These are phyloP conservation scores for Philopedon plagiatum DNA, from an alignment of 2,888 invertebrate species.

Conservation along the genomic window DNA sequence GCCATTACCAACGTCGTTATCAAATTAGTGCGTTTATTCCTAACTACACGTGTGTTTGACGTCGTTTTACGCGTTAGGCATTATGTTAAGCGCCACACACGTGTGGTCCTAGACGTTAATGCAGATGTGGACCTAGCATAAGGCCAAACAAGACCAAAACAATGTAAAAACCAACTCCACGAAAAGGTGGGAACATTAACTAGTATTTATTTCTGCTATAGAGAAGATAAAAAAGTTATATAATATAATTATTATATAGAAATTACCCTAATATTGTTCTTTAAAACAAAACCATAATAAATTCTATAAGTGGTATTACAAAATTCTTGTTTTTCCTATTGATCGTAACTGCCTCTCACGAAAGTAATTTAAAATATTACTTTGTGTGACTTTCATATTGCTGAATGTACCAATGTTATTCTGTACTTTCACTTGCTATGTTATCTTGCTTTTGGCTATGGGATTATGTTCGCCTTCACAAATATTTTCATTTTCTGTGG, in stretches of 20 bases:
- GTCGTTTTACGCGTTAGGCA: too few relatives aligned
- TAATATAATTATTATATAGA: background rate
- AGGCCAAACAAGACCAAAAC: too few relatives aligned
- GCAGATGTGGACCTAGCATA: too few relatives aligned
- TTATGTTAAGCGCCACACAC: too few relatives aligned
- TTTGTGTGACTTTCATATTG: conserved; percentile 12
- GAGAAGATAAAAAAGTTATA: background rate
- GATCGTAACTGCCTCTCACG: conserved; percentile 10
- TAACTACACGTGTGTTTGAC: too few relatives aligned
- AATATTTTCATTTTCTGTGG: background rate
- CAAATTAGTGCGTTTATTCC: too few relatives aligned
- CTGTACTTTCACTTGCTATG: conserved; percentile 1
- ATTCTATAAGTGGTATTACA: background rate
- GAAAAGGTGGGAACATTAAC: too few relatives aligned
- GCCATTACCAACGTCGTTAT: too few relatives aligned
- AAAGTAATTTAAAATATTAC: conserved; percentile 9
- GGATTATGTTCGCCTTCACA: background rate
- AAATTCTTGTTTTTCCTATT: conserved; percentile 7
- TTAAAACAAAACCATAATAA: conserved; percentile 1
- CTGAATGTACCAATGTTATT: conserved; percentile 12
- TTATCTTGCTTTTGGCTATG: conserved; percentile 2
- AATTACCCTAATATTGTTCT: background rate
- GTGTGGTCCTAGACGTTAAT: too few relatives aligned
- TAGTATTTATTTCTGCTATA: background rate
- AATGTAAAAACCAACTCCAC: too few relatives aligned